A percentile compares a stretch with the other conserved stretches of the same genome.
phyloP scores from a whole-genome alignment of 2,113 vertebrate genomes.

The Mixornis gularis region DNA sequence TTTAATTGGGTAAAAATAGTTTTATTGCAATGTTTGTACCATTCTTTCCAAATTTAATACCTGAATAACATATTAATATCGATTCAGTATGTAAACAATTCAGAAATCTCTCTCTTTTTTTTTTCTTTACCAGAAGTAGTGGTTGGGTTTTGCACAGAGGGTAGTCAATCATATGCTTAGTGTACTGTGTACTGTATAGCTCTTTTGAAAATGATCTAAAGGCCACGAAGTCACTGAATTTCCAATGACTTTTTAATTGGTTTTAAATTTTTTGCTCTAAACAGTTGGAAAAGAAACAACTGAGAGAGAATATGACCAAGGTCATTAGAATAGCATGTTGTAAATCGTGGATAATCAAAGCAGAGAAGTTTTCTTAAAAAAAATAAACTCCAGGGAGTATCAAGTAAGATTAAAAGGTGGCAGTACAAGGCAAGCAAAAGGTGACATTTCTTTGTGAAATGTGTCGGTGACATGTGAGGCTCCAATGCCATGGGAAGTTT shows the following conservation, averaged over 20 bases:
- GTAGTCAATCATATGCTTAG: background rate
- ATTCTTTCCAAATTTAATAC: background rate
- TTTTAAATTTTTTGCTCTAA: background rate
- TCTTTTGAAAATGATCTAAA: background rate
- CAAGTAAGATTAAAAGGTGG: background rate
- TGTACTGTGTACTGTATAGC: accelerated
- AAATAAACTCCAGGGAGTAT: background rate
- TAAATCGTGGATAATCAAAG: background rate
- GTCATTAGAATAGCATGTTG: background rate
- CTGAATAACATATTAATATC: background rate
- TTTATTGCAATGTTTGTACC: background rate
- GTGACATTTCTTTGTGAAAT: background rate
- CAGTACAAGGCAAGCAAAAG: background rate
- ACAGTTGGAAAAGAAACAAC: background rate
- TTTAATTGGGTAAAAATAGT: background rate
- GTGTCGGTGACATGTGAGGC: background rate
- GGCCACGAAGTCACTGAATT: background rate
- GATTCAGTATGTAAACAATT: background rate
- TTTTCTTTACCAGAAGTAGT: background rate
- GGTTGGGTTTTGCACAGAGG: background rate
- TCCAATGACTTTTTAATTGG: background rate
- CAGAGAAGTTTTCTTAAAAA: background rate
- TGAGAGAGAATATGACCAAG: background rate
- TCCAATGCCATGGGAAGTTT: background rate
- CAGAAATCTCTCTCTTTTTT: background rate